Evolutionary conservation across 1,140 invertebrate species (phyloP).

Genomic region (Cyrtorhinus lividipennis): DNA sequence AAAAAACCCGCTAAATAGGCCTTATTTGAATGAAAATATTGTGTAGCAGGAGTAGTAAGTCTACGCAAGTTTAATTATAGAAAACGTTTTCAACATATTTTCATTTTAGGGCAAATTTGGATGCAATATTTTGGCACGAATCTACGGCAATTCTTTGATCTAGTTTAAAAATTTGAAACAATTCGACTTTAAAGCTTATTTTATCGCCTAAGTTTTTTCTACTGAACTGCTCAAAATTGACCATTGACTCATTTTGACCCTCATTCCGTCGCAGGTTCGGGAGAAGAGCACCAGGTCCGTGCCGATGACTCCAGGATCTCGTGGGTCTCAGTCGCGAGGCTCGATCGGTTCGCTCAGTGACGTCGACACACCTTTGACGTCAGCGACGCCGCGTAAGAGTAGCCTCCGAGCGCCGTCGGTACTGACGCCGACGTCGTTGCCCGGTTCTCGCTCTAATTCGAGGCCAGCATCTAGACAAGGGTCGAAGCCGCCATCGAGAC

Average conservation of each 20-base stretch:
- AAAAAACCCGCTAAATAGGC: no score
- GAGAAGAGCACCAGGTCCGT: conserved; percentile 73
- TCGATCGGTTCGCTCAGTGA: conserved; percentile 77
- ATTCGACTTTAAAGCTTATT: not conserved
- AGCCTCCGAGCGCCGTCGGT: not conserved
- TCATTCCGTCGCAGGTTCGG: no score
- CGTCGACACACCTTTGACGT: conserved; percentile 48
- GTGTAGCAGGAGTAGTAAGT: no score
- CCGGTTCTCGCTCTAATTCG: conserved; percentile 52
- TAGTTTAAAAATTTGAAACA: not conserved
- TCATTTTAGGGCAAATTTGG: no score
- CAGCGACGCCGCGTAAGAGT: conserved; percentile 18
- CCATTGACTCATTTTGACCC: no score
- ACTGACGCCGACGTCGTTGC: conserved; percentile 33
- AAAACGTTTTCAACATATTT: no score
- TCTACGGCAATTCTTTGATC: no score
- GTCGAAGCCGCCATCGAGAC: conserved; percentile 79
- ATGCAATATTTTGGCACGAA: not conserved
- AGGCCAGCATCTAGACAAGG: conserved; percentile 64
- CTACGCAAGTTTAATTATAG: no score
- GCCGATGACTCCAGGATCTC: conserved; percentile 52
- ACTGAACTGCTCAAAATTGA: no score
- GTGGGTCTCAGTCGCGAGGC: conserved; percentile 35
- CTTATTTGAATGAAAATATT: no score
- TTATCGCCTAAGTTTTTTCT: conserved; percentile 19